A percentile compares a stretch with the other conserved stretches of the same genome.
Conservation (phyloP, 2,113 vertebrate species). For the Acrocephalus arundinaceus region DNA sequence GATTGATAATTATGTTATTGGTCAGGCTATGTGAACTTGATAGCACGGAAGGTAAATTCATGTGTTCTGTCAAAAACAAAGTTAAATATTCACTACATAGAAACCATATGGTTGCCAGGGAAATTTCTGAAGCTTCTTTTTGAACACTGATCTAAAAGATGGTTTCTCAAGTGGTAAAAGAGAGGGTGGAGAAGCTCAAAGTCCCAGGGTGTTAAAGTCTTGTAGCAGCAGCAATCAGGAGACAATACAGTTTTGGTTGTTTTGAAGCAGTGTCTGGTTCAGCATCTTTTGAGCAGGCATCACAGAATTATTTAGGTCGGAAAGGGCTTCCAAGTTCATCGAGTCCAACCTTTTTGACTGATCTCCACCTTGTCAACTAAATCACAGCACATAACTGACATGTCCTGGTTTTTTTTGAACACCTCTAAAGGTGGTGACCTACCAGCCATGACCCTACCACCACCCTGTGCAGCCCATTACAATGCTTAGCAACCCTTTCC, state of each 20-base stretch:
- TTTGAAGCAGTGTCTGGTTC: neutral
- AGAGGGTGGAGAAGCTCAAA: neutral
- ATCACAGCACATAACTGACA: too few relatives aligned
- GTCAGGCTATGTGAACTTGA: neutral
- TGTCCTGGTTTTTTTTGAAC: rapidly evolving
- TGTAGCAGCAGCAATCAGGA: neutral
- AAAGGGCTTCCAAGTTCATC: neutral
- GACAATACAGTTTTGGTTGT: neutral
- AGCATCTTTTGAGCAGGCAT: neutral
- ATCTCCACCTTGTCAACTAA: neutral
- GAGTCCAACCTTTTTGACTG: neutral
- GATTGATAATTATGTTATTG: neutral
- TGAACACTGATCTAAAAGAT: neutral
- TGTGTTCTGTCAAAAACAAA: neutral
- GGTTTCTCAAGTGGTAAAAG: neutral
- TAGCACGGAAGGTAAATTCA: neutral
- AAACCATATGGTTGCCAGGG: neutral
- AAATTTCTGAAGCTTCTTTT: neutral
- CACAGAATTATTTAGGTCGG: neutral
- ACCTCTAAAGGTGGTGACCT: neutral
- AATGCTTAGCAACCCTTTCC: neutral
- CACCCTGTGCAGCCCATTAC: neutral
- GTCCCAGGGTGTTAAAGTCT: neutral
- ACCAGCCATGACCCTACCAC: neutral
- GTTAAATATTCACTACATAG: neutral